Percentiles rank a stretch among this genome's conserved stretches.
Conservation (phyloP, 2,888 invertebrate genomes). For the Eumerus sabulonum region DNA sequence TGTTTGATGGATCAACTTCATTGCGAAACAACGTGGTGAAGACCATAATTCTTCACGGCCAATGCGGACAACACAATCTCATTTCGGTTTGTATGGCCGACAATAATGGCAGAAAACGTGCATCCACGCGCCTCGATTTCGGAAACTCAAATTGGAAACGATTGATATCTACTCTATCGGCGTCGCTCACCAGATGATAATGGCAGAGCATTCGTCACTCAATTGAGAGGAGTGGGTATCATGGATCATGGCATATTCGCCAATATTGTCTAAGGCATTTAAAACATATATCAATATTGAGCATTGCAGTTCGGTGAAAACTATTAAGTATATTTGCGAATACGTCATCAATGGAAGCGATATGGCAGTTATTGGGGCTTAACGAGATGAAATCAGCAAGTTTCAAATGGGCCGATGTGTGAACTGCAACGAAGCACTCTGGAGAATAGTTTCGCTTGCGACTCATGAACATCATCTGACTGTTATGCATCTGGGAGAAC, state of each 20-base stretch:
- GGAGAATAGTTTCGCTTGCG: conserved; percentile 3
- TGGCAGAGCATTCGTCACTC: conserved; percentile 63
- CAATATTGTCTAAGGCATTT: conserved; percentile 22
- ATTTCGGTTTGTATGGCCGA: conserved; percentile 74
- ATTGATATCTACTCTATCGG: conserved; percentile 73
- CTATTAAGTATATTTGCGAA: conserved; percentile 6
- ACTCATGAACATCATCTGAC: conserved; percentile 12
- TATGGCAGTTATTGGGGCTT: conserved; percentile 16
- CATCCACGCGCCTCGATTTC: conserved; percentile 64
- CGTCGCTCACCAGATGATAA: conserved; percentile 71
- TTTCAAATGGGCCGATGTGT: conserved; percentile 16
- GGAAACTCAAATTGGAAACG: conserved; percentile 71
- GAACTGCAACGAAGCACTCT: conserved; percentile 9
- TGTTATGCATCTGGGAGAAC: conserved; percentile 3
- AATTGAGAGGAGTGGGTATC: conserved; percentile 34
- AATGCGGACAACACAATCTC: conserved; percentile 72
- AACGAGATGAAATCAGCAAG: conserved; percentile 17
- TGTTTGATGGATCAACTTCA: conserved; percentile 18
- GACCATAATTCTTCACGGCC: conserved; percentile 72
- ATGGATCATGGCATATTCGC: conserved; percentile 18
- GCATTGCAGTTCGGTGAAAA: conserved; percentile 6
- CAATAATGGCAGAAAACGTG: conserved; percentile 71
- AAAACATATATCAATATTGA: no score
- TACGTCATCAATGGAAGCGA: conserved; percentile 5
- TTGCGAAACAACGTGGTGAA: conserved; percentile 57